Evolutionary conservation across 1,140 invertebrate genomes (phyloP).

Genomic region (Aphidius gifuensis): DNA sequence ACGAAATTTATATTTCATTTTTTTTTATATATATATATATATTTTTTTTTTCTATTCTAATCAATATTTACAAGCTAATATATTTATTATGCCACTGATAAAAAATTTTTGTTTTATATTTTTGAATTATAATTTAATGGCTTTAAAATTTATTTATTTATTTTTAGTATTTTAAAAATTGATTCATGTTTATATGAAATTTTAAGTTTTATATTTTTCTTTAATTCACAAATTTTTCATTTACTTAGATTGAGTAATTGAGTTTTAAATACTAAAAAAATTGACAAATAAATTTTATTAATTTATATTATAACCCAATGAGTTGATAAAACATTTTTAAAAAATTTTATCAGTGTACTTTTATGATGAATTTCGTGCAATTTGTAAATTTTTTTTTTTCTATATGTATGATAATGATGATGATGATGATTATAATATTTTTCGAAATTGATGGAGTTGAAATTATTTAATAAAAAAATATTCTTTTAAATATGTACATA

Average conservation of each 20-base stretch:
- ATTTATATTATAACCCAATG: no score
- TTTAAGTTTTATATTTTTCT: no score
- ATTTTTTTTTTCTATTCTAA: neutral
- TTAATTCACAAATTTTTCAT: no score
- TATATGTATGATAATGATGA: neutral
- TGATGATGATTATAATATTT: neutral
- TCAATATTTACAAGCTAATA: slow-evolving; percentile 1
- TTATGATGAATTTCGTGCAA: no score
- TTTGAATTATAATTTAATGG: neutral
- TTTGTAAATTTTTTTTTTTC: neutral
- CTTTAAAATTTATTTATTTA: no score
- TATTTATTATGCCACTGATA: neutral
- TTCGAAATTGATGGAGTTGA: neutral
- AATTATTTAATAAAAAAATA: neutral
- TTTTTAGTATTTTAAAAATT: no score
- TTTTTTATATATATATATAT: slow-evolving; percentile 2
- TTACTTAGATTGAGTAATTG: no score
- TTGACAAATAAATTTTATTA: neutral
- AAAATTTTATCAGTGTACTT: no score
- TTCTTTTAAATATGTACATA: no score
- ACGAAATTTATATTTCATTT: slow-evolving; percentile 33
- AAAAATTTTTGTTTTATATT: neutral
- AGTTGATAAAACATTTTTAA: no score
- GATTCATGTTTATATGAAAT: no score
- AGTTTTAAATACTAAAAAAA: no score